phyloP scores from a whole-genome alignment of 2,888 invertebrate genomes.

The Pristionchus exspectatus region DNA sequence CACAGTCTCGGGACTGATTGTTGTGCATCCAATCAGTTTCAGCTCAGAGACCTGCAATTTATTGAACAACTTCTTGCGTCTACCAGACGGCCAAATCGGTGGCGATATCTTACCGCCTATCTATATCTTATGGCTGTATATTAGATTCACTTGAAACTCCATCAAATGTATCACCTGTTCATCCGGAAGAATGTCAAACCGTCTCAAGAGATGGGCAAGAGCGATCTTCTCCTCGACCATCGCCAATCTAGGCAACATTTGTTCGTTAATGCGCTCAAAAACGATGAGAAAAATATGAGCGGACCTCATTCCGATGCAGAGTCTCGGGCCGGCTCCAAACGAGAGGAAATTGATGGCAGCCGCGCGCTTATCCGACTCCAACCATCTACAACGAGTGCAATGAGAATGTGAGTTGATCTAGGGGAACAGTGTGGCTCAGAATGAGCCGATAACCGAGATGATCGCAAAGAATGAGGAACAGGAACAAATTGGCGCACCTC shows the following conservation, averaged over 20 bases:
- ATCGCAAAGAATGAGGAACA: too few species aligned
- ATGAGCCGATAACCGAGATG: too few species aligned
- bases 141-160: too few species aligned
- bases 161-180: background rate
- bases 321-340: constrained; percentile 26
- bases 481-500: constrained; percentile 58
- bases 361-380: background rate
- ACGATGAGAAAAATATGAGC: background rate
- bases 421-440: too few species aligned
- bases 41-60: background rate
- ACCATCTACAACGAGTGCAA: background rate
- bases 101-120: too few species aligned
- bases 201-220: background rate
- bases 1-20: background rate
- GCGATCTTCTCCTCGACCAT: constrained; percentile 34
- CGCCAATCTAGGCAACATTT: constrained; percentile 22
- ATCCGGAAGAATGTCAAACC: constrained; percentile 23
- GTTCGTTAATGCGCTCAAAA: background rate
- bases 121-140: too few species aligned
- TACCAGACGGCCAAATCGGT: too few species aligned
- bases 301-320: constrained; percentile 41
- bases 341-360: constrained; percentile 25
- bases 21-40: background rate
- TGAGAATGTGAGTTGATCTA: too few species aligned
- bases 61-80: too few species aligned